A percentile compares a stretch with the other conserved stretches of the same genome.
These are phyloP conservation scores for Coracias cyanogaster DNA, from an alignment of 2,797 vertebrate species.

Conservation along the genomic window DNA sequence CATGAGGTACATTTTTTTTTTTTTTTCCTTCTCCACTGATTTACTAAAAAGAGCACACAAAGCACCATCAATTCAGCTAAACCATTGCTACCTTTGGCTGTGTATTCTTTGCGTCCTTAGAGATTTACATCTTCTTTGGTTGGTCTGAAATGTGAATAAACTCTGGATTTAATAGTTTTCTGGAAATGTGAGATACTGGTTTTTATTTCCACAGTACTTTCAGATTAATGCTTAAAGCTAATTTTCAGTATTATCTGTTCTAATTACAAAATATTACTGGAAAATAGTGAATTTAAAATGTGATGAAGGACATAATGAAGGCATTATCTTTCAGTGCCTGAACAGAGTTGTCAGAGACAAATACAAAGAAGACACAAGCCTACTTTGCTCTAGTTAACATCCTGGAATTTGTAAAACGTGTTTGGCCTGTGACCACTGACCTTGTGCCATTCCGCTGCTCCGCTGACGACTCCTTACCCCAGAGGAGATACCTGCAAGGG, in stretches of 20 bases:
- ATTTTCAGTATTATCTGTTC: neutral
- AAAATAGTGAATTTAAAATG: neutral
- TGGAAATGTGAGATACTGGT: neutral
- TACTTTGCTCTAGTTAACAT: accelerated
- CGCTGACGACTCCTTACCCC: accelerated
- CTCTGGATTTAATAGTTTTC: conserved; percentile 26
- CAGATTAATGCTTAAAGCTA: neutral
- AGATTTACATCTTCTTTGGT: neutral
- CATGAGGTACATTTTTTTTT: conserved; percentile 31
- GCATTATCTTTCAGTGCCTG: neutral
- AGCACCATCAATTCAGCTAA: conserved; percentile 13
- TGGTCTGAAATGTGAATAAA: conserved; percentile 27
- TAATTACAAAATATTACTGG: neutral
- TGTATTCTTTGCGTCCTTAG: neutral
- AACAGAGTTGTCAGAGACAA: neutral
- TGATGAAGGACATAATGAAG: neutral
- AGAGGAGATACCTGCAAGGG: accelerated
- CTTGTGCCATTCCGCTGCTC: neutral
- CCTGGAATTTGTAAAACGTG: neutral
- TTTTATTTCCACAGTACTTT: neutral
- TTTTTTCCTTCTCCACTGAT: neutral
- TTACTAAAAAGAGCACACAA: conserved; percentile 1
- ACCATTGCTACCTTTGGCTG: neutral
- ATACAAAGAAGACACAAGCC: accelerated
- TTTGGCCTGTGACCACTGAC: neutral